Base-by-base conservation (phyloP, 1,140 invertebrate species). In the Melanaphis sacchari region DNA sequence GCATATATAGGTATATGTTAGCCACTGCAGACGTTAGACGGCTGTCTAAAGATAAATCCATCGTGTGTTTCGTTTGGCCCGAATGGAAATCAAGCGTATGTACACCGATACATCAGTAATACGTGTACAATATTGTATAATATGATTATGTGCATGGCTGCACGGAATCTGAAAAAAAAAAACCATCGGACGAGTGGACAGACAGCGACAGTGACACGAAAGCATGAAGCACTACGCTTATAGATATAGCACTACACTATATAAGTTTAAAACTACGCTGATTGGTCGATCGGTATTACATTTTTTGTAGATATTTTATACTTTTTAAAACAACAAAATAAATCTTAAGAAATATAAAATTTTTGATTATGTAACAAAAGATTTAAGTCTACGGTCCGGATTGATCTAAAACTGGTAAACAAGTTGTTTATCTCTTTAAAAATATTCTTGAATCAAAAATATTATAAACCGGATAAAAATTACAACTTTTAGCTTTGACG, bases 1-100 rank as follows among this genome's bases (percentile, higher is more conserved):
- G 31, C 59, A 76, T n/a, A 21, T 76, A n/a, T 76, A 76, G 31
- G n/a, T 76, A n/a, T 59, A 26, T n/a, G 59, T 15, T 76, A 76
- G 49, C 11, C 46, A 8, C 31, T 24, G 21, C n/a, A 38, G 5
- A 36, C n/a, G 7, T 41, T 36, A 21, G 43, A n/a, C 31, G 85
- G 85, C 85, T 31, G 38, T 90, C 89, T 66, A 90, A 90, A 90
- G 89, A 66, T 90, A 90, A 90, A 90, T 66, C 38, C 52, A 52
- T 90, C 18, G 52, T 26, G 85, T 88, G 89, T 90, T 90, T 90
- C 54, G 54, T 90, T 90, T 90, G 89, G 89, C 89, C 89, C 89
- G 54, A 90, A 40, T 8, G 7, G 87, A 5, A 36, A n/a, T 76
- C 31, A n/a, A 36, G 4, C 41, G 31, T 1, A n/a, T 22, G 15